A percentile compares a stretch with the other conserved stretches of the same genome.
Conservation (phyloP, 2,113 vertebrate species). For the Emberiza fucata region DNA sequence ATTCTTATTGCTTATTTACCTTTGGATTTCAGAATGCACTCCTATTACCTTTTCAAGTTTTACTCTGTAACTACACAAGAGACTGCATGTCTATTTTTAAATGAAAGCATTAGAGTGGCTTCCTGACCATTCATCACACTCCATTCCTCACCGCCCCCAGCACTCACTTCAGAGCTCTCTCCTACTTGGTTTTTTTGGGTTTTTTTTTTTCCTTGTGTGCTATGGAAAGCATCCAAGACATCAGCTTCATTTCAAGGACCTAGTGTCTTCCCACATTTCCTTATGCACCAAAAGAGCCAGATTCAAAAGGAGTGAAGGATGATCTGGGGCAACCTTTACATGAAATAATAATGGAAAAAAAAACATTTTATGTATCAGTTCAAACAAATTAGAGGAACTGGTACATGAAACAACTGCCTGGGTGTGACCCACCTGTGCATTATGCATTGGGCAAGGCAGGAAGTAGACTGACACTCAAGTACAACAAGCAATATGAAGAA, state of each 20-base stretch:
- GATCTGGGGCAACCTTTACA: neutral
- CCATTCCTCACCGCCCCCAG: neutral
- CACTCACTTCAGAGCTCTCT: neutral
- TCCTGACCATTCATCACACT: slow-evolving; percentile 29
- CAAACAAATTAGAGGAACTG: neutral
- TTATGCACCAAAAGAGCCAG: neutral
- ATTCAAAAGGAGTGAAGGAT: neutral
- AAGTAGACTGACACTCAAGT: neutral
- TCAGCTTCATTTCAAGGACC: neutral
- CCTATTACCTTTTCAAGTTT: neutral
- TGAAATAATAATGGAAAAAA: neutral
- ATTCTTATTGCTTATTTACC: neutral
- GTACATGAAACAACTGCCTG: neutral
- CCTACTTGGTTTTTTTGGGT: neutral
- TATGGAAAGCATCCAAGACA: neutral
- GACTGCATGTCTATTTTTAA: slow-evolving; percentile 18
- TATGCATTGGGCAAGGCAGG: neutral
- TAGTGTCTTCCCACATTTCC: neutral
- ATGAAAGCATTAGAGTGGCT: neutral
- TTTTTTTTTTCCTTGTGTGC: neutral
- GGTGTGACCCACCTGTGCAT: neutral
- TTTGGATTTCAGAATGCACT: slow-evolving; percentile 4
- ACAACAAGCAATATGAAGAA: neutral
- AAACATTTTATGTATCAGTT: neutral
- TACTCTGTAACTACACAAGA: neutral